phyloP scores from a whole-genome alignment of 2,113 vertebrate genomes.

The Lepus americanus region DNA sequence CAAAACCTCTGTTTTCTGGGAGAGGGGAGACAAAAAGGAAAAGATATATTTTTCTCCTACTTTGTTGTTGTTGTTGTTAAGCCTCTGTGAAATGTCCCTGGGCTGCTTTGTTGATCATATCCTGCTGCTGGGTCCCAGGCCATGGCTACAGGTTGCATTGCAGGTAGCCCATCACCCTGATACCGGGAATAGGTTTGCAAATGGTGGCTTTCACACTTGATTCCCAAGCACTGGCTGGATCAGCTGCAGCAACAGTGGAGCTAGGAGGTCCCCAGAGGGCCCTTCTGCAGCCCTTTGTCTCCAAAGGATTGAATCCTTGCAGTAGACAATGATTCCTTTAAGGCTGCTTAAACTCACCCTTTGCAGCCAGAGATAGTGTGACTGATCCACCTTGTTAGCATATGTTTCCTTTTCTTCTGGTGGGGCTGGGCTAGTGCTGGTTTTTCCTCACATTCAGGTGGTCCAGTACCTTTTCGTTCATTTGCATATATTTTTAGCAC shows the following conservation, averaged over 20 bases:
- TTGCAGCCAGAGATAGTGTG: slow-evolving; percentile 29
- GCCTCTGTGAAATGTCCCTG: slow-evolving; percentile 7
- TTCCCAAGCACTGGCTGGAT: not conserved
- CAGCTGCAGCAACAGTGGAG: not conserved
- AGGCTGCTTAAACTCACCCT: not conserved
- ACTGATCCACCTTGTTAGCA: not conserved
- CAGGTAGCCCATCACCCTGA: not conserved
- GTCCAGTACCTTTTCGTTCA: not conserved
- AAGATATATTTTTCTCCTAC: not conserved
- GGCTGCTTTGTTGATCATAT: not conserved
- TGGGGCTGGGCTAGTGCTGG: not conserved
- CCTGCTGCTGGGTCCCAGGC: not conserved
- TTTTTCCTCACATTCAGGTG: not conserved
- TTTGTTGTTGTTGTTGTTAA: not conserved
- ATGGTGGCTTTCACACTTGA: not conserved
- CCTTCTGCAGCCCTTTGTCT: not conserved
- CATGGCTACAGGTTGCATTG: not conserved
- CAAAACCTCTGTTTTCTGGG: not conserved
- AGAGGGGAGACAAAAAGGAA: not conserved
- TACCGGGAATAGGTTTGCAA: not conserved
- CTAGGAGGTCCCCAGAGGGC: not conserved
- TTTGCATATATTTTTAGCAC: not conserved
- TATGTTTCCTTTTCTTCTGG: not conserved
- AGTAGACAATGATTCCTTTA: not conserved
- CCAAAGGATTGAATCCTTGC: too few species aligned